Conservation (phyloP, 35 echinoderm and acorn worm species). For the Apostichopus parvimensis region DNA sequence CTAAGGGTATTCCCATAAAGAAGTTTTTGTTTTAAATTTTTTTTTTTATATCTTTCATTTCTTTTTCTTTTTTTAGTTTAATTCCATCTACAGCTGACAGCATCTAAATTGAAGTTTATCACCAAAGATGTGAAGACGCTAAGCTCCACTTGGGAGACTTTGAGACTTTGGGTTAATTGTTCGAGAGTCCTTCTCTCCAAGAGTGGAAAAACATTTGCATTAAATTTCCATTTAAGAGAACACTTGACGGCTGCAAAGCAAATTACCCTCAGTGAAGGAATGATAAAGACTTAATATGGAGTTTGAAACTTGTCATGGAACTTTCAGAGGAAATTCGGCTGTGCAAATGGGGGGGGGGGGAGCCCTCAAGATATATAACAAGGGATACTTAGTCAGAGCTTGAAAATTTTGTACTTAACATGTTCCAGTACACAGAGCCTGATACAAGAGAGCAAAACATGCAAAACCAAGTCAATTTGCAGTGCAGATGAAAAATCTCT, state of each 20-base stretch:
- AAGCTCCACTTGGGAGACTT: background rate
- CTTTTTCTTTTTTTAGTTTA: too few relatives aligned
- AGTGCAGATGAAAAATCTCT: too few relatives aligned
- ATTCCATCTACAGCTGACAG: background rate
- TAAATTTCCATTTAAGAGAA: conserved; percentile 16
- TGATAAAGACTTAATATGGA: background rate
- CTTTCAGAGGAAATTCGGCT: background rate
- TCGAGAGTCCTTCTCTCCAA: background rate
- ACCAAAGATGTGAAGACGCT: background rate
- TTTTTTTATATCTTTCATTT: too few relatives aligned
- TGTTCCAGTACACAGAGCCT: too few relatives aligned
- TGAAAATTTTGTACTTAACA: too few relatives aligned
- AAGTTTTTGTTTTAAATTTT: too few relatives aligned
- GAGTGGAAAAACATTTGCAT: conserved; percentile 16
- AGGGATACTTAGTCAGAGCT: too few relatives aligned
- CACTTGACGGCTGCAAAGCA: conserved; percentile 4
- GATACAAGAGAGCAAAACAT: too few relatives aligned
- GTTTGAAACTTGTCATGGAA: background rate
- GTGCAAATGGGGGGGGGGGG: background rate
- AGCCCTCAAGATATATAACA: too few relatives aligned
- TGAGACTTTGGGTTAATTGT: background rate
- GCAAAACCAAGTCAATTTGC: too few relatives aligned
- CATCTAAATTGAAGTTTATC: conserved; percentile 2
- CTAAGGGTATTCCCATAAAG: too few relatives aligned
- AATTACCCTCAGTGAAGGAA: background rate